These are phyloP conservation scores for Neoascia interrupta DNA, from an alignment of 2,888 invertebrate genomes.

Conservation along the genomic window DNA sequence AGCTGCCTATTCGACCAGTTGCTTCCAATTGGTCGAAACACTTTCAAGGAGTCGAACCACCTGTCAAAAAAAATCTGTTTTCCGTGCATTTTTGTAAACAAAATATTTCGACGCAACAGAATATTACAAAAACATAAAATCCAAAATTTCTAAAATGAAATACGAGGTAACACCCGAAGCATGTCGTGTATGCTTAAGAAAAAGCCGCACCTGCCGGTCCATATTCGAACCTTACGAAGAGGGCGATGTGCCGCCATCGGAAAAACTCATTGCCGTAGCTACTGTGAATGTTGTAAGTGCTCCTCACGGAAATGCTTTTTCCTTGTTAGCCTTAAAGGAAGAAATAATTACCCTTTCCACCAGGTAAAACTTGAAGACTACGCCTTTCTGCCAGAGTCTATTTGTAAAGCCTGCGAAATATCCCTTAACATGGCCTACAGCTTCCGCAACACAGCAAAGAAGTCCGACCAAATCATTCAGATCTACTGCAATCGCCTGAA, in stretches of 20 bases:
- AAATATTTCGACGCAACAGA: too few species aligned
- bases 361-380: slow-evolving; percentile 53
- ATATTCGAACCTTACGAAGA: slow-evolving; percentile 74
- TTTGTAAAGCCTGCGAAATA: slow-evolving; percentile 76
- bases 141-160: slow-evolving; percentile 70
- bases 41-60: too few species aligned
- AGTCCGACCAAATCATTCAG: slow-evolving; percentile 74
- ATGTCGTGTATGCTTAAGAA: slow-evolving; percentile 76
- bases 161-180: slow-evolving; percentile 73
- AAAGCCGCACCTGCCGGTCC: slow-evolving; percentile 74
- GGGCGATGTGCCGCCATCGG: slow-evolving; percentile 75
- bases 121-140: neutral
- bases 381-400: slow-evolving; percentile 73
- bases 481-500: slow-evolving; percentile 70
- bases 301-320: neutral
- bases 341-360: neutral
- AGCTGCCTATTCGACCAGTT: too few species aligned
- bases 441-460: slow-evolving; percentile 75
- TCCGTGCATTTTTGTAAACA: neutral
- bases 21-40: too few species aligned
- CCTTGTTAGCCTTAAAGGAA: neutral
- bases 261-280: slow-evolving; percentile 75
- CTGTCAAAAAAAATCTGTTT: too few species aligned
- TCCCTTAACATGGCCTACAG: slow-evolving; percentile 76
- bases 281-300: slow-evolving; percentile 71